Conservation (phyloP, 2,888 invertebrate genomes). For the Eurois occulta region DNA sequence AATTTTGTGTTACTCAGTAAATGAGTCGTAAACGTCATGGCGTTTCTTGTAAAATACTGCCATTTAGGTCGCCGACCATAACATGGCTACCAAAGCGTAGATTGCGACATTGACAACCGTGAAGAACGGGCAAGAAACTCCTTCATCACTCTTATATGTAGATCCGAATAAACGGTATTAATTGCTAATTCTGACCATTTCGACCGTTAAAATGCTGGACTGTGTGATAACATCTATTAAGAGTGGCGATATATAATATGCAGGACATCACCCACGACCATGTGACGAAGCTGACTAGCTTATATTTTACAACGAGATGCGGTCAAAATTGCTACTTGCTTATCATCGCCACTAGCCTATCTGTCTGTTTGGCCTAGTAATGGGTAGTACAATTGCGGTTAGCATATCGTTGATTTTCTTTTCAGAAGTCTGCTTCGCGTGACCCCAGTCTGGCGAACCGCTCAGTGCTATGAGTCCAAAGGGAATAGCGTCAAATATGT, state of each 20-base stretch:
- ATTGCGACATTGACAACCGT: not conserved
- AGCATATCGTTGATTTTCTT: not conserved
- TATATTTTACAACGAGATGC: not conserved
- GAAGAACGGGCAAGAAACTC: not conserved
- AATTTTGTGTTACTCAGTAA: not conserved
- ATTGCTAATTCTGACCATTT: not conserved
- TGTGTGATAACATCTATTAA: not conserved
- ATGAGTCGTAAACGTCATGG: not conserved
- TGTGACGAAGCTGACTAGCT: not conserved
- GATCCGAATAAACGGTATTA: not conserved
- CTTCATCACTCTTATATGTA: not conserved
- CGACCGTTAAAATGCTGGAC: too few relatives aligned
- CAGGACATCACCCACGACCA: not conserved
- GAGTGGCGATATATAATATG: not conserved
- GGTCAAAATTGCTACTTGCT: not conserved
- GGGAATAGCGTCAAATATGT: conserved; percentile 72
- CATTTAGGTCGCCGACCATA: not conserved
- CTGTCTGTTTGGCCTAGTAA: not conserved
- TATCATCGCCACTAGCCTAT: not conserved
- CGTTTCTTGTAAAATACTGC: not conserved
- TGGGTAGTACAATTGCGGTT: not conserved
- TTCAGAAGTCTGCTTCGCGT: conserved; percentile 47
- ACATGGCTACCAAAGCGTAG: not conserved
- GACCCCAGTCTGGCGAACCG: conserved; percentile 17
- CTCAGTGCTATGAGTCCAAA: conserved; percentile 6